Percentiles rank a stretch among this genome's conserved stretches.
These are phyloP conservation scores for Tricholaema leucomelas DNA, from an alignment of 2,113 vertebrate species.

Conservation along the genomic window DNA sequence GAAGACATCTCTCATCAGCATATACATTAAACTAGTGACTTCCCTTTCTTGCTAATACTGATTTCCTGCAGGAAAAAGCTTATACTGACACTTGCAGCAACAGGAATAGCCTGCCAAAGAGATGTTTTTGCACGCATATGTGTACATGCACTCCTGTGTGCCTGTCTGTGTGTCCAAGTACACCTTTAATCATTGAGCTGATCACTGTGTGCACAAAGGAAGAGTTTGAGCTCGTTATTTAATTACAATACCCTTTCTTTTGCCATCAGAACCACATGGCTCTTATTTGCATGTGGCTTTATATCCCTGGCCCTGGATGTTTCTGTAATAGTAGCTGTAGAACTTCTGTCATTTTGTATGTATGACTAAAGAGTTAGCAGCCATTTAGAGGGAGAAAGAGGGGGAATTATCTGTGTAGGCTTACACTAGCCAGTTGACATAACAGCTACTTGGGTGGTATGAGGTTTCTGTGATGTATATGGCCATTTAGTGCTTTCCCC, in stretches of 20 bases:
- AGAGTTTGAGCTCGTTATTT: slow-evolving; percentile 52
- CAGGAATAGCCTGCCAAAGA: neutral
- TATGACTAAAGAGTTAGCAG: slow-evolving; percentile 69
- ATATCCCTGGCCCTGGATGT: neutral
- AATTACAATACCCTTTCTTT: slow-evolving; percentile 64
- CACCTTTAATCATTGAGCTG: slow-evolving; percentile 56
- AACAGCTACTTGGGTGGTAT: slow-evolving; percentile 78
- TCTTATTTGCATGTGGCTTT: slow-evolving; percentile 57
- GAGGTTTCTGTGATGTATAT: slow-evolving; percentile 60
- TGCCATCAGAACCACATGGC: slow-evolving; percentile 61
- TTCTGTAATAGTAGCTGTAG: slow-evolving; percentile 40
- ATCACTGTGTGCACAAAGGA: slow-evolving; percentile 45
- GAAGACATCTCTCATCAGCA: neutral
- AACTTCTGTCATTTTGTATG: slow-evolving; percentile 67
- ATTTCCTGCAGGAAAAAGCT: neutral
- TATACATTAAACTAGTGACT: neutral
- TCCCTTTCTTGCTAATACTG: neutral
- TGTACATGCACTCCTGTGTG: neutral
- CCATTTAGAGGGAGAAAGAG: neutral
- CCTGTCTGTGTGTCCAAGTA: neutral
- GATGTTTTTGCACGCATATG: neutral
- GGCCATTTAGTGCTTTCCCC: slow-evolving; percentile 49
- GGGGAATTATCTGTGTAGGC: slow-evolving; percentile 49
- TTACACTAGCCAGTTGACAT: slow-evolving; percentile 50
- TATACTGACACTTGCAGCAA: neutral